Evolutionary conservation across 1,140 invertebrate genomes (phyloP), one percentile per base, ranked within the genome.

Genomic region (Onthophagus taurus): DNA sequence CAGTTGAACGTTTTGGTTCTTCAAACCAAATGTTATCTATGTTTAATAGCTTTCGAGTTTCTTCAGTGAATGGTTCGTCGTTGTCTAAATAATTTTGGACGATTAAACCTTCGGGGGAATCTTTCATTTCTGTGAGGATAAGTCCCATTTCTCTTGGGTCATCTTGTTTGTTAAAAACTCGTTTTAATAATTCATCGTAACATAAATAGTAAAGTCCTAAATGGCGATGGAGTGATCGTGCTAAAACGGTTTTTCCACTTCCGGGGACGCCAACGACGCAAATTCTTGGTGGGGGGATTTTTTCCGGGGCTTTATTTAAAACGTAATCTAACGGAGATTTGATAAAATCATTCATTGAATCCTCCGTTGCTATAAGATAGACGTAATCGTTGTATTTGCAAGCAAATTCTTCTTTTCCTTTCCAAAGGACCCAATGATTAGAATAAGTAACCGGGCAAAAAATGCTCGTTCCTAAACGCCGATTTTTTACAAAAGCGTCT

Each of bases 391-490:
- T 54, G 53, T 68, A 72, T 50, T 67, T 62, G 0, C 63, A 56
- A 18, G 56, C 48, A 48, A 68, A 72, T 36, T 74, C 65, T 31
- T 67, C 53, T 59, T 71, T 75, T 4, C 74, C 75, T 59, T 67
- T 67, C 71, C 72, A 75, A 11, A 78, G 52, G n/a, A 74, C 61
- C 14, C 61, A 57, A 47, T 72, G 52, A 30, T 70, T 58, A 37
- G 60, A 50, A 50, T 68, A 70, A 5, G 70, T 59, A 13, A 77
- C 59, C 9, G 75, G 75, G 51, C 75, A 77, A 45, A 69, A 77
- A 43, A 64, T 33, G 44, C 55, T 63, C 4, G 70, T 75, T n/a
- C 73, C 69, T 16, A 72, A 64, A 34, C 58, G 57, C 38, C 59
- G 51, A 41, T 64, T 54, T 31, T 65, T 58, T 41, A 68, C 62